Percentiles rank a stretch among this genome's conserved stretches.
Conservation (phyloP, 1,140 invertebrate genomes). For the Euwallacea fornicatus region DNA sequence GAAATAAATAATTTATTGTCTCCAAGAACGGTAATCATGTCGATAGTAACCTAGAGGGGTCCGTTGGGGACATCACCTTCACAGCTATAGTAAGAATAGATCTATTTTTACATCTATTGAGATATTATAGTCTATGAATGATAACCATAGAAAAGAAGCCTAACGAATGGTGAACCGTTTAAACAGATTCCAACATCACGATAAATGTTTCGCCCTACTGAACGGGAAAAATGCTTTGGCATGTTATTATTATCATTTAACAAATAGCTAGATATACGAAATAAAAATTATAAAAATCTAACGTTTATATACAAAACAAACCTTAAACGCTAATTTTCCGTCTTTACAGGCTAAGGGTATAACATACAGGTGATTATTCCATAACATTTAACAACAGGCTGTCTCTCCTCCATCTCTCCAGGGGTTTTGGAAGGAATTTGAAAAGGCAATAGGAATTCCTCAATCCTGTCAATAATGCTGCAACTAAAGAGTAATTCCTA, state of each 20-base stretch:
- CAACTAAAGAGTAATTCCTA: too few relatives aligned
- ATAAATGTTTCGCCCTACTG: constrained; percentile 14
- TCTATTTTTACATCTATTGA: constrained; percentile 45
- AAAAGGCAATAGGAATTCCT: too few relatives aligned
- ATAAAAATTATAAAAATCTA: constrained; percentile 43
- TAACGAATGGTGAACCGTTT: constrained; percentile 25
- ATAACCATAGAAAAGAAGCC: constrained; percentile 28
- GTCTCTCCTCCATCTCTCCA: neutral
- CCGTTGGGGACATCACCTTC: constrained; percentile 44
- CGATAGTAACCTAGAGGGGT: constrained; percentile 44
- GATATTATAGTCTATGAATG: constrained; percentile 20
- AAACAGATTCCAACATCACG: constrained; percentile 24
- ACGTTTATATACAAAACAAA: constrained; percentile 51
- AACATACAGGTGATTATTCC: constrained; percentile 8
- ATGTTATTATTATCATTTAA: constrained; percentile 40
- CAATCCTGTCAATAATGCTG: too few relatives aligned
- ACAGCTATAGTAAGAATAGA: constrained; percentile 46
- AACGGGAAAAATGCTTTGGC: constrained; percentile 48
- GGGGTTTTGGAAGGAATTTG: too few relatives aligned
- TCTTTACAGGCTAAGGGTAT: constrained; percentile 8
- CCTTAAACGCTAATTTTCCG: constrained; percentile 14
- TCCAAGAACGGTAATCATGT: constrained; percentile 51
- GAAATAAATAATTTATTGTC: constrained; percentile 56
- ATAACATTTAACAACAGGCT: constrained; percentile 32
- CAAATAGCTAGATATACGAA: constrained; percentile 40